These are phyloP conservation scores for Natator depressus DNA, from an alignment of 2,113 vertebrate species.

Conservation along the genomic window DNA sequence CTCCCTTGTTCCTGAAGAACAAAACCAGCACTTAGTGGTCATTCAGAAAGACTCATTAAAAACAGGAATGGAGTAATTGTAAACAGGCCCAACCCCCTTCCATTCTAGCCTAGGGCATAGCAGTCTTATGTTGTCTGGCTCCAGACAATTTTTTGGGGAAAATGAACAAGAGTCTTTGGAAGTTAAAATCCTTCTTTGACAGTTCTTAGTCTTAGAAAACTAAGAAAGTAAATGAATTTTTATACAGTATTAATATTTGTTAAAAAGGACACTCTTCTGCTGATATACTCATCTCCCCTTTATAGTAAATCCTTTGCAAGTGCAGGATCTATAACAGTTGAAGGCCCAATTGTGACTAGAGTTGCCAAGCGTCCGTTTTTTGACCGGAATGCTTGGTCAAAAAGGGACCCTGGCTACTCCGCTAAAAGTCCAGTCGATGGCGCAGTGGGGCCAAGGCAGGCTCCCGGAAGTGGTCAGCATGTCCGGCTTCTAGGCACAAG, in stretches of 20 bases:
- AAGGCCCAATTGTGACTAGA: not conserved
- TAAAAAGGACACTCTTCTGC: not conserved
- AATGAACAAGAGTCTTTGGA: conserved; percentile 50
- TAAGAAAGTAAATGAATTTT: not conserved
- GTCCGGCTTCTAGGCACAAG: no score
- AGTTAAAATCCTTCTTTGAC: conserved; percentile 51
- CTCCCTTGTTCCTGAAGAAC: conserved; percentile 86
- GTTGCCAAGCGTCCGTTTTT: no score
- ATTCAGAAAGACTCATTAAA: conserved; percentile 88
- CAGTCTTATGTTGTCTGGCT: conserved; percentile 62
- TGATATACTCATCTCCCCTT: not conserved
- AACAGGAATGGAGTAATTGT: conserved; percentile 82
- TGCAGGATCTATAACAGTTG: not conserved
- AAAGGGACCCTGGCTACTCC: no score
- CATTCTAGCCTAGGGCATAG: conserved; percentile 63
- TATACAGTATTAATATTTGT: not conserved
- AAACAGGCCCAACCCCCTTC: conserved; percentile 73
- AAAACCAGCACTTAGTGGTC: conserved; percentile 84
- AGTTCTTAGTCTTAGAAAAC: conserved; percentile 55
- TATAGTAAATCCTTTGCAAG: conserved; percentile 11
- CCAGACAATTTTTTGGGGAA: conserved; percentile 41
- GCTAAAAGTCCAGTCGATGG: no score
- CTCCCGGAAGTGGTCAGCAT: no score
- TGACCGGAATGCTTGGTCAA: no score
- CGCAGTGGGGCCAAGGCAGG: no score